Percentiles rank a stretch among this genome's conserved stretches.
phyloP scores from a whole-genome alignment of 2,797 vertebrate genomes.

The Thunnus albacares region DNA sequence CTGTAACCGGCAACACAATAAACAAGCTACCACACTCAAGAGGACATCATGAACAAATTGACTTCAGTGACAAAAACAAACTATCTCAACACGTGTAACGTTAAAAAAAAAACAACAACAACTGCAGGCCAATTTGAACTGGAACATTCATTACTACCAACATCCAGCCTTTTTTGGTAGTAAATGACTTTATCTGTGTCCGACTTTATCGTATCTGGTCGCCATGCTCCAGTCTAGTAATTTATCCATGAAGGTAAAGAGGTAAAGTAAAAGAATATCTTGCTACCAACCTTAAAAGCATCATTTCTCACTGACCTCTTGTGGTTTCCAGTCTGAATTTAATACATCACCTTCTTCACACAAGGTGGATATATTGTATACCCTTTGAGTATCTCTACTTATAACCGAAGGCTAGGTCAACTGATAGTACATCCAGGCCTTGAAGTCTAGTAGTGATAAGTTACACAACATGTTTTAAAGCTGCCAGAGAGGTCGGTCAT shows the following conservation, averaged over 20 bases:
- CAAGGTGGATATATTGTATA: background rate
- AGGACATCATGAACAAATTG: no score
- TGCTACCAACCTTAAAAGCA: no score
- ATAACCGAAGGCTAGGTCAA: background rate
- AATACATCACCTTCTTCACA: background rate
- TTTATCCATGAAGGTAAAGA: background rate
- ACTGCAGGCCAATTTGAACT: background rate
- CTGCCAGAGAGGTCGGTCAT: conserved; percentile 12
- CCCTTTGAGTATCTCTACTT: background rate
- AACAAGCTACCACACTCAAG: no score
- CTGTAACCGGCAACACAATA: no score
- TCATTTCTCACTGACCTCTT: background rate
- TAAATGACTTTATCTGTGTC: background rate
- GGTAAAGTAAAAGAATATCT: background rate
- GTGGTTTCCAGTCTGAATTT: no score
- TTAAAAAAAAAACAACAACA: no score
- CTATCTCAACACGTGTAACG: no score
- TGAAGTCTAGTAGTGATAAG: conserved; percentile 27
- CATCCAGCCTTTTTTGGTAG: background rate
- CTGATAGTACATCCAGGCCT: conserved; percentile 23
- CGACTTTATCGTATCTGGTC: background rate
- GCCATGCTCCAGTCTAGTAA: background rate
- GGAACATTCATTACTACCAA: background rate
- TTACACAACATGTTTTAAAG: conserved; percentile 7
- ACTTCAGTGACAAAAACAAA: no score